Evolutionary conservation across 2,113 vertebrate species (phyloP).

Genomic region (Pseudopodoces humilis): DNA sequence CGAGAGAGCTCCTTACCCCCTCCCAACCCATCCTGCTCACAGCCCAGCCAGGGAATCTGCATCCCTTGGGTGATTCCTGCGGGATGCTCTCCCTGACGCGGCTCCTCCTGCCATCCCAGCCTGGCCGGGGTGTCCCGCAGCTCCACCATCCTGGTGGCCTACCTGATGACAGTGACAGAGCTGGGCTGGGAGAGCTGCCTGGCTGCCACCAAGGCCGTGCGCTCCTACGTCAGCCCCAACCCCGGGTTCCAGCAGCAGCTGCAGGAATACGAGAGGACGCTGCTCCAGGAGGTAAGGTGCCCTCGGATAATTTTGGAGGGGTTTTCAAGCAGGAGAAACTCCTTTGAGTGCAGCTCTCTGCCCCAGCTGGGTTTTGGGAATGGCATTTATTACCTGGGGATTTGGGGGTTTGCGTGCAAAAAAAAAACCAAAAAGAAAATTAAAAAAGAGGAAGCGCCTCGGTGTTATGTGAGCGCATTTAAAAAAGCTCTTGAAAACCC

Average conservation of each 20-base stretch:
- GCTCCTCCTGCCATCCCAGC: neutral
- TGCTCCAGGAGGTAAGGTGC: slow-evolving; percentile 76
- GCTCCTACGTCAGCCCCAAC: slow-evolving; percentile 86
- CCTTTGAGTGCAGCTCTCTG: neutral
- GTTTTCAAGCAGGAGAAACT: neutral
- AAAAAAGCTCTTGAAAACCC: neutral
- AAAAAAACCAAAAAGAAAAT: neutral
- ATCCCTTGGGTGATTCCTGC: rapidly evolving
- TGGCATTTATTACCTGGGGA: neutral
- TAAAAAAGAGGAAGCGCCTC: rapidly evolving
- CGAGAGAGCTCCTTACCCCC: rapidly evolving
- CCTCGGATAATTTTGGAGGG: rapidly evolving
- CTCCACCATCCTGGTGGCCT: slow-evolving; percentile 87
- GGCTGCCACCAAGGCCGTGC: slow-evolving; percentile 79
- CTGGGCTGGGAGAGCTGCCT: slow-evolving; percentile 85
- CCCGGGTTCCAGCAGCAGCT: slow-evolving; percentile 88
- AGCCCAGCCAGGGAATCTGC: rapidly evolving
- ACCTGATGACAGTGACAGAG: slow-evolving; percentile 88
- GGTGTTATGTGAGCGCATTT: rapidly evolving
- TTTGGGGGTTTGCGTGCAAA: neutral
- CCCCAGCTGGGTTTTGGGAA: neutral
- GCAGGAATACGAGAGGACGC: slow-evolving; percentile 82
- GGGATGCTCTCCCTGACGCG: rapidly evolving
- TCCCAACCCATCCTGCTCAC: rapidly evolving
- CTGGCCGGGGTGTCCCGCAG: slow-evolving; percentile 90